phyloP scores from a whole-genome alignment of 2,888 invertebrate genomes.

The Pecten maximus region DNA sequence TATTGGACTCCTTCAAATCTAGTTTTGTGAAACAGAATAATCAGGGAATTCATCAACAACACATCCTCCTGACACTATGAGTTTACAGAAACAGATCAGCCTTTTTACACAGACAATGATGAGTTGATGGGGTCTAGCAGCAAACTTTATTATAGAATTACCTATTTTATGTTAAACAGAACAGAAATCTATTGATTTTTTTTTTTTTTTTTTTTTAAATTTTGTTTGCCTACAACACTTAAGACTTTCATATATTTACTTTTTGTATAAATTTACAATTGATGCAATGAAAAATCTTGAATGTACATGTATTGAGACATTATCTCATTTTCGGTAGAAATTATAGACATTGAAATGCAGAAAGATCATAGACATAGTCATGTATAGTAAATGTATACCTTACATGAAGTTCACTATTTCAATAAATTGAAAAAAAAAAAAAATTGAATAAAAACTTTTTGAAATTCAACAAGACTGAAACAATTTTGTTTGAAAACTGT shows the following conservation, averaged over 20 bases:
- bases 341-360: no score
- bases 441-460: no score
- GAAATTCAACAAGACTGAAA: neutral
- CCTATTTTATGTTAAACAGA: neutral
- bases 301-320: no score
- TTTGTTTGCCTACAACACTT: no score
- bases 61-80: neutral
- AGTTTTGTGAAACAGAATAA: slow-evolving; percentile 18
- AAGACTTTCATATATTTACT: no score
- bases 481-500: neutral
- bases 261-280: no score
- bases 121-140: neutral
- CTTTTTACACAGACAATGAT: neutral
- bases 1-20: slow-evolving; percentile 50
- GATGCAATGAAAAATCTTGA: no score
- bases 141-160: neutral
- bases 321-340: no score
- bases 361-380: no score
- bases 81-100: neutral
- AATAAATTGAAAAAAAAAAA: no score
- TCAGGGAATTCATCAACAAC: neutral
- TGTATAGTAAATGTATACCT: no score
- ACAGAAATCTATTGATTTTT: neutral
- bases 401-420: no score
- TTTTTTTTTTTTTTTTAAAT: neutral